These are phyloP conservation scores for Epirrhoe alternata DNA, from an alignment of 2,888 invertebrate genomes.

Conservation along the genomic window DNA sequence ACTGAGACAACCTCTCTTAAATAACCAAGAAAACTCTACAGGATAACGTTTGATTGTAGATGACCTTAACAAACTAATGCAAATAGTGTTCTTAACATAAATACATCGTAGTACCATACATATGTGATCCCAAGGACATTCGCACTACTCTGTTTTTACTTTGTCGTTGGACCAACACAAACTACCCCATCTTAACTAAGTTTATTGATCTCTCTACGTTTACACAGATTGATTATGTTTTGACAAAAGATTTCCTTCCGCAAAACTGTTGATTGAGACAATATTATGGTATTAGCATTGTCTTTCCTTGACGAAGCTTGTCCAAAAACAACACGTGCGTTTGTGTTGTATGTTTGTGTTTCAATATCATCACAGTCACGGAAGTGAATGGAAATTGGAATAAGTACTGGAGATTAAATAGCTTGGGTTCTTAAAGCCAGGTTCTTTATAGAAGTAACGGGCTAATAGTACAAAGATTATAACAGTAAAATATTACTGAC, in stretches of 20 bases:
- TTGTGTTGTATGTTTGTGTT: neutral
- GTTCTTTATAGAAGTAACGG: neutral
- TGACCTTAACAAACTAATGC: neutral
- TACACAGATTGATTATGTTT: no score
- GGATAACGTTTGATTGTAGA: neutral
- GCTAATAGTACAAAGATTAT: neutral
- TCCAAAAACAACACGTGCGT: conserved; percentile 35
- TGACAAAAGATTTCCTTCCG: conserved; percentile 14
- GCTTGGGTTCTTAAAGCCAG: neutral
- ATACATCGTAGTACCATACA: neutral
- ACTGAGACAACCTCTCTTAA: neutral
- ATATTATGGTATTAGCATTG: conserved; percentile 24
- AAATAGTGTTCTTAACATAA: neutral
- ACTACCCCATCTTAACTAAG: neutral
- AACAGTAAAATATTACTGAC: neutral
- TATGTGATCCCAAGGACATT: neutral
- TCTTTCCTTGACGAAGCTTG: conserved; percentile 29
- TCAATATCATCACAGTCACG: neutral
- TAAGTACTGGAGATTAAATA: neutral
- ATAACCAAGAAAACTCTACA: neutral
- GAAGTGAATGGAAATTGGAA: neutral
- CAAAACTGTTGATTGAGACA: conserved; percentile 11
- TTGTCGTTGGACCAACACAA: neutral
- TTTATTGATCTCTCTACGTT: no score
- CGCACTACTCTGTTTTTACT: neutral